Conservation (phyloP, 1,140 invertebrate genomes). For the Mycetomoellerius zeteki region DNA sequence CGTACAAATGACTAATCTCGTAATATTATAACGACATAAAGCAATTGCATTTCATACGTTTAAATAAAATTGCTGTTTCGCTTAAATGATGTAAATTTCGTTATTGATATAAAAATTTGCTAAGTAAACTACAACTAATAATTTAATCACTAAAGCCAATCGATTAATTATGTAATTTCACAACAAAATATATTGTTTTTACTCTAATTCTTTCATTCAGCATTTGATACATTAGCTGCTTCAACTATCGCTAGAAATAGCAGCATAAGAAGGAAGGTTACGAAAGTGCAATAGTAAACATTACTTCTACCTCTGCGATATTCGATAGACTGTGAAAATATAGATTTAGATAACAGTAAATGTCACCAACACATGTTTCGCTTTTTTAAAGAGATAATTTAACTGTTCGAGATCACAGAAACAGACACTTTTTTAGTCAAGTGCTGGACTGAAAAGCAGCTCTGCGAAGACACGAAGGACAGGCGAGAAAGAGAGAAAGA, state of each 20-base stretch:
- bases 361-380: not conserved
- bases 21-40: not conserved
- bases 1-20: not conserved
- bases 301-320: not conserved
- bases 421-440: constrained; percentile 24
- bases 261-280: not conserved
- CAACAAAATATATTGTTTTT: not conserved
- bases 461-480: not conserved
- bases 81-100: not conserved
- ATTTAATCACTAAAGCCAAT: not conserved
- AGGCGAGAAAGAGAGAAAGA: not conserved
- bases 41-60: not conserved
- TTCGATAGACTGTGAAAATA: constrained; percentile 12
- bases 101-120: not conserved
- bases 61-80: not conserved
- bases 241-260: not conserved
- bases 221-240: not conserved
- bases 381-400: constrained; percentile 13
- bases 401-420: not conserved
- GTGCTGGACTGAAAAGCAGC: not conserved
- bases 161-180: not conserved
- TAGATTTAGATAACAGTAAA: constrained; percentile 7
- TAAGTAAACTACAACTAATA: not conserved
- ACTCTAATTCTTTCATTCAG: not conserved
- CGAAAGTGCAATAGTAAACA: not conserved